These are phyloP conservation scores for Hippoglossus hippoglossus DNA, from an alignment of 2,797 vertebrate species.

Conservation along the genomic window DNA sequence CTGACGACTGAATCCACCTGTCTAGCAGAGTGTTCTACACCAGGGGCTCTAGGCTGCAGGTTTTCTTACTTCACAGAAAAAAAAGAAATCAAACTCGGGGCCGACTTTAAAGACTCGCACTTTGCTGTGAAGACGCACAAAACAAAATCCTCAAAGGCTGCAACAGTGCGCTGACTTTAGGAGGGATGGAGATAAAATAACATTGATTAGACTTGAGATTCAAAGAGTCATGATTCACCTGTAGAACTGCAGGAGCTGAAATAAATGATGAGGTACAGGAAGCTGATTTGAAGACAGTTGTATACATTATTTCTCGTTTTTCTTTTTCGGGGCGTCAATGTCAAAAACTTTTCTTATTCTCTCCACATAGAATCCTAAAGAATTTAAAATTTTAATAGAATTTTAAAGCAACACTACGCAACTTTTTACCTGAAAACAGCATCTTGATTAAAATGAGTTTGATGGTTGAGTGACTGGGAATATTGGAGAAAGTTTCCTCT, in stretches of 20 bases:
- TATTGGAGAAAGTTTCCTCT: too few species aligned
- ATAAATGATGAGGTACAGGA: too few species aligned
- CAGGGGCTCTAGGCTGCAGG: constrained; percentile 40
- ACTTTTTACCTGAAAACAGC: too few species aligned
- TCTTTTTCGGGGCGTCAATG: background rate
- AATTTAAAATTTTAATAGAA: too few species aligned
- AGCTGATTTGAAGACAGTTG: too few species aligned
- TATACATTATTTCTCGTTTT: background rate
- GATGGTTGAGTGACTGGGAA: too few species aligned
- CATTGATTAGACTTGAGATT: too few species aligned
- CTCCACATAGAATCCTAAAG: background rate
- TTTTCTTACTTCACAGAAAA: constrained; percentile 33
- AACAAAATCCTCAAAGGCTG: constrained; percentile 38
- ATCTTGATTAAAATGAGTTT: too few species aligned
- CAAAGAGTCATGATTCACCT: too few species aligned
- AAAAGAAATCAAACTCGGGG: constrained; percentile 60
- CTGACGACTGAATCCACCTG: constrained; percentile 61
- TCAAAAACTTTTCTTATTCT: background rate
- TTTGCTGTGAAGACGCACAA: constrained; percentile 18
- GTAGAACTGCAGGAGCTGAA: too few species aligned
- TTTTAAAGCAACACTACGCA: too few species aligned
- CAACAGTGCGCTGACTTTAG: background rate
- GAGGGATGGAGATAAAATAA: too few species aligned
- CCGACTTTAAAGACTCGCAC: constrained; percentile 40
- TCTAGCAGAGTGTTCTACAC: constrained; percentile 53